phyloP scores from a whole-genome alignment of 2,888 invertebrate genomes.

The Lysandra coridon region DNA sequence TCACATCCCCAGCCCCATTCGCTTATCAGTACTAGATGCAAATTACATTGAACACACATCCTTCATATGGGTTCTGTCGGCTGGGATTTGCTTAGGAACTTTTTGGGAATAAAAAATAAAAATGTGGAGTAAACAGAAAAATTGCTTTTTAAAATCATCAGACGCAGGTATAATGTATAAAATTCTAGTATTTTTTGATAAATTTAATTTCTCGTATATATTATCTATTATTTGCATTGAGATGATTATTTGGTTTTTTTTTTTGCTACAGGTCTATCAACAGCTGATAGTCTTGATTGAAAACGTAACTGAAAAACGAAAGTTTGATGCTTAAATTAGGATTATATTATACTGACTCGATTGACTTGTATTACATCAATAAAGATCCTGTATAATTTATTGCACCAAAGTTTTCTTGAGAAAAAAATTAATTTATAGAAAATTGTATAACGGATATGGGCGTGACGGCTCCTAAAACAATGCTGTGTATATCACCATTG shows the following conservation, averaged over 20 bases:
- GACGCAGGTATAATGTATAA: too few relatives aligned
- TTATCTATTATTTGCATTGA: too few relatives aligned
- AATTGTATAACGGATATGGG: not conserved
- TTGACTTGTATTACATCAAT: too few relatives aligned
- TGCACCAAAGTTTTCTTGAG: not conserved
- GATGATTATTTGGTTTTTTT: too few relatives aligned
- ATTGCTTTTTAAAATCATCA: not conserved
- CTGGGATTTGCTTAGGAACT: slow-evolving; percentile 51
- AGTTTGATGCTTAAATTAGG: too few relatives aligned
- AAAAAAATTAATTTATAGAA: not conserved
- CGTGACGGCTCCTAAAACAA: not conserved
- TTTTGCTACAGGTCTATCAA: too few relatives aligned
- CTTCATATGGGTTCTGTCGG: slow-evolving; percentile 61
- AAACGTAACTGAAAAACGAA: too few relatives aligned
- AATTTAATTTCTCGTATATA: too few relatives aligned
- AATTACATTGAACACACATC: slow-evolving; percentile 65
- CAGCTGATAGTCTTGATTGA: too few relatives aligned
- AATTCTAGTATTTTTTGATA: too few relatives aligned
- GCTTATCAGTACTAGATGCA: slow-evolving; percentile 36
- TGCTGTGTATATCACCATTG: not conserved
- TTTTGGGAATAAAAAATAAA: slow-evolving; percentile 36
- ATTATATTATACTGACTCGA: too few relatives aligned
- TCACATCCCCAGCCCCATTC: not conserved
- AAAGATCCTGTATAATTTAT: not conserved
- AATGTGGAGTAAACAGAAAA: not conserved